These are phyloP conservation scores for Ictidomys tridecemlineatus DNA, from an alignment of 2,113 vertebrate genomes.

Conservation along the genomic window DNA sequence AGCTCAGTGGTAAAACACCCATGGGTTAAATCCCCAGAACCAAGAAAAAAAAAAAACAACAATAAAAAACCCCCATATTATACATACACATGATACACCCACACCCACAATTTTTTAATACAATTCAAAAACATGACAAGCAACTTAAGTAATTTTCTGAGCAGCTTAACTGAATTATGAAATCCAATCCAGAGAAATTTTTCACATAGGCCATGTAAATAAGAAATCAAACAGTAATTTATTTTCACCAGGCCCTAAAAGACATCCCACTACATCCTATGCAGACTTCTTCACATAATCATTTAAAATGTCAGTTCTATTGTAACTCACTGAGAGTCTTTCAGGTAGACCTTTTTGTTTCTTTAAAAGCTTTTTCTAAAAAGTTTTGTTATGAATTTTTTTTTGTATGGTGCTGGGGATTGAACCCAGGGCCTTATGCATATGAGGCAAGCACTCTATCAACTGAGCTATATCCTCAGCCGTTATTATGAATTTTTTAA, in stretches of 20 bases:
- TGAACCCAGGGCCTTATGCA: no score
- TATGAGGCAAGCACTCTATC: no score
- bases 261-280: neutral
- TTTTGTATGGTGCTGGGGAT: no score
- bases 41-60: neutral
- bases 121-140: neutral
- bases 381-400: neutral
- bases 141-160: slow-evolving; percentile 44
- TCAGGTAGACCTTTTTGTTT: neutral
- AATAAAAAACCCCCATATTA: neutral
- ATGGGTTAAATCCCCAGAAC: no score
- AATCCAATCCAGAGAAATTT: neutral
- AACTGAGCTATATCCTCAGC: no score
- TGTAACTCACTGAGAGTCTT: neutral
- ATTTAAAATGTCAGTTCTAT: neutral
- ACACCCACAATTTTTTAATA: neutral
- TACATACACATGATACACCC: no score
- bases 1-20: no score
- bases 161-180: slow-evolving; percentile 39
- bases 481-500: neutral
- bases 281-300: neutral
- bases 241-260: neutral
- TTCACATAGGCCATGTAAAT: neutral
- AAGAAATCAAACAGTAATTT: neutral
- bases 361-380: neutral